Percentiles rank a stretch among this genome's conserved stretches.
These are phyloP conservation scores for Bradypus variegatus DNA, from an alignment of 2,797 vertebrate species.

Conservation along the genomic window DNA sequence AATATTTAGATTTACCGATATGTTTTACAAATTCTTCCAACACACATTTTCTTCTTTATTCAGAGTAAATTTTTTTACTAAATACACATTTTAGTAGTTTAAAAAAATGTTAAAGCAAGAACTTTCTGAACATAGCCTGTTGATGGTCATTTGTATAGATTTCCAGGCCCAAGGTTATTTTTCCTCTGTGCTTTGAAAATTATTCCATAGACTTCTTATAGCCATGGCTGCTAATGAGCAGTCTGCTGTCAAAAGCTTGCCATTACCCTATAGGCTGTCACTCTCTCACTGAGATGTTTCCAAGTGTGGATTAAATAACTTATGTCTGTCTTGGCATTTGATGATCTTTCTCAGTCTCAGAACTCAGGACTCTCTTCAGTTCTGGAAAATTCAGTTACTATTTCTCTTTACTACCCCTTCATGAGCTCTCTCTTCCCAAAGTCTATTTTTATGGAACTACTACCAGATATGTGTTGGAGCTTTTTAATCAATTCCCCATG, in stretches of 20 bases:
- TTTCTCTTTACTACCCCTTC: neutral
- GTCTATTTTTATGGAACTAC: neutral
- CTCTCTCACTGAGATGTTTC: neutral
- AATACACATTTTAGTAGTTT: neutral
- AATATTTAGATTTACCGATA: slow-evolving; percentile 7
- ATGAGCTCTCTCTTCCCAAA: neutral
- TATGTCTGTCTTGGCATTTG: neutral
- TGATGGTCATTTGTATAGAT: neutral
- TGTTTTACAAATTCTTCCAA: neutral
- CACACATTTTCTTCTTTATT: neutral
- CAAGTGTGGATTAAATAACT: neutral
- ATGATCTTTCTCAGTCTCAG: neutral
- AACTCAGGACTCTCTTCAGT: neutral
- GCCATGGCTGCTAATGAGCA: neutral
- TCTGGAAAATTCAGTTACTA: neutral
- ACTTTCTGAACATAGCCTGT: neutral
- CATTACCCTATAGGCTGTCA: neutral
- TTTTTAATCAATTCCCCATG: neutral
- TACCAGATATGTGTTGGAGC: neutral
- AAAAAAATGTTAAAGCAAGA: neutral
- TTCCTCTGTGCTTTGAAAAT: slow-evolving; percentile 7
- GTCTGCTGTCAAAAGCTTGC: neutral
- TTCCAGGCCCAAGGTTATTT: neutral
- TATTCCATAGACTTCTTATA: neutral
- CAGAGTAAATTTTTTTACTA: neutral